Evolutionary conservation across 2,113 vertebrate genomes (phyloP), one percentile per base, ranked within the genome.

Genomic region (Emydocephalus ijimae): DNA sequence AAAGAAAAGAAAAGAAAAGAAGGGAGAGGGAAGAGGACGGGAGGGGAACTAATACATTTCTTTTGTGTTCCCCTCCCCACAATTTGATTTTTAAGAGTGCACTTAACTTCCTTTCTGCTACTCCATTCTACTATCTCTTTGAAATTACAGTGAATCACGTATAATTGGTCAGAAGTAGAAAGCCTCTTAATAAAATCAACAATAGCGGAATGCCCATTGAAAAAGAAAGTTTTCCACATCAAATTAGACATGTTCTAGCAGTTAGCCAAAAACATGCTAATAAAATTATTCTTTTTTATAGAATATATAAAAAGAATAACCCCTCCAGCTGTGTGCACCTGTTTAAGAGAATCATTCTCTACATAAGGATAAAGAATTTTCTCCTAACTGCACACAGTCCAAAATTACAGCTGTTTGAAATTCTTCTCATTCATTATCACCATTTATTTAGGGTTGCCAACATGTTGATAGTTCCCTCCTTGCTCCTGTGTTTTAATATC

Each of bases 51-150:
- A 7, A 6, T 39, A 39, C 5, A 81, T 39, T 20, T 81, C 2
- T 8, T 81, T 20, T 81, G 34, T 39, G 18, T 81, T 20, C 1
- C 24, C 0, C 0, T 0, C 15, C 85, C 64, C 56, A 1, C 0
- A 0, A 87, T 1, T 12, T 86, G 1, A 43, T 69, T 21, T 57
- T 39, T 74, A 64, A 29, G 0, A 54, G 1, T 23, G 4, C 2
- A 0, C 14, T 10, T 0, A 15, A 1, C 0, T 48, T 64, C 1
- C 5, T 43, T 90, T 56, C 45, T 91, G 23, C 9, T 29, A n/a
- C 34, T 39, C 18, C 21, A 12, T 69, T 34, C 54, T 1, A 21
- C 26, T 56, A 45, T 91, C 23, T 20, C 15, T 59, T 87, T 87
- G 85, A 87, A 56, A 50, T 9, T 15, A 87, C 34, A 50, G 20